phyloP scores from a whole-genome alignment of 2,113 vertebrate genomes.

The Morone saxatilis region DNA sequence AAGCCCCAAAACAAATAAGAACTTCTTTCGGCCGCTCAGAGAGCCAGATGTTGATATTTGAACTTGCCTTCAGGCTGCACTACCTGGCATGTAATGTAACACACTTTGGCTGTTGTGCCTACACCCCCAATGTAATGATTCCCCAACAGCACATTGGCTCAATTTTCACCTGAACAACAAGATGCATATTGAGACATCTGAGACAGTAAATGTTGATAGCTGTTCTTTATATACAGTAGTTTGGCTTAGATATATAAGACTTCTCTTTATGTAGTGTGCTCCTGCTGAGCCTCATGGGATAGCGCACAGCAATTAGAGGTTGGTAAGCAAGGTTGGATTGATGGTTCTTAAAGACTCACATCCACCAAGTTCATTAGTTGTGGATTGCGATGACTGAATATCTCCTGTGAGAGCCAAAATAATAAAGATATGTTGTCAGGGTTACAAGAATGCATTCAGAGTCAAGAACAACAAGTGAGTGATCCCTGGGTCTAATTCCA shows the following conservation, averaged over 20 bases:
- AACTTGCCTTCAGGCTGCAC: slow-evolving; percentile 31
- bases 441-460: not conserved
- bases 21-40: not conserved
- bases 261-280: not conserved
- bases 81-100: slow-evolving; percentile 7
- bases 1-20: not conserved
- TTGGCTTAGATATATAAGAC: not conserved
- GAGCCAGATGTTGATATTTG: not conserved
- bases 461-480: not conserved
- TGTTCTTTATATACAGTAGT: not conserved
- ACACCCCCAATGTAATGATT: not conserved
- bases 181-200: not conserved
- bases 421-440: not conserved
- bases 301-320: not conserved
- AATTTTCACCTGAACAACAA: slow-evolving; percentile 27
- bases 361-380: not conserved
- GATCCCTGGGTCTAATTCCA: not conserved
- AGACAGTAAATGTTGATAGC: slow-evolving; percentile 3
- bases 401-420: not conserved
- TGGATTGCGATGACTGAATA: not conserved
- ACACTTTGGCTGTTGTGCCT: not conserved
- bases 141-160: not conserved
- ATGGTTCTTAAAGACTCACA: not conserved
- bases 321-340: not conserved
- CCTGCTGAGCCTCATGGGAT: not conserved